A percentile compares a stretch with the other conserved stretches of the same genome.
Evolutionary conservation across 2,113 vertebrate species (phyloP).

Genomic region (Physeter macrocephalus): DNA sequence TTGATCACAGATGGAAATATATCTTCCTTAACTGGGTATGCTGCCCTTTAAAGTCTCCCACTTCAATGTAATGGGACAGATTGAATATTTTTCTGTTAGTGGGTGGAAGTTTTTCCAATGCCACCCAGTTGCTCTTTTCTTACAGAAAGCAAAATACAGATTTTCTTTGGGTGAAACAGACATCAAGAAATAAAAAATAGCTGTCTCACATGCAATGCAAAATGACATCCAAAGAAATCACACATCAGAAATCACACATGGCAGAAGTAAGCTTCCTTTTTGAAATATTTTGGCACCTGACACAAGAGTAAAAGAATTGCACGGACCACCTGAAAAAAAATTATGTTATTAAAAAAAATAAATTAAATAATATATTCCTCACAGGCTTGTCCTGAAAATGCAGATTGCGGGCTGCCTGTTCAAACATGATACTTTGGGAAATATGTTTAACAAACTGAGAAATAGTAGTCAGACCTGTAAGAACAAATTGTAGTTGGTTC

Average conservation of each 20-base stretch:
- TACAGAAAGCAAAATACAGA: constrained; percentile 72
- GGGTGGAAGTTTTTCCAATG: constrained; percentile 70
- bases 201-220: constrained; percentile 62
- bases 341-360: neutral
- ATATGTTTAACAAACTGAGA: constrained; percentile 39
- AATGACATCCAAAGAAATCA: constrained; percentile 72
- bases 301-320: constrained; percentile 51
- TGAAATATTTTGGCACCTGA: constrained; percentile 70
- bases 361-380: constrained; percentile 38
- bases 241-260: constrained; percentile 69
- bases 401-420: neutral
- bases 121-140: constrained; percentile 75
- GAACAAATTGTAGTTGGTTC: neutral
- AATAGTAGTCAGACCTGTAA: neutral
- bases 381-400: constrained; percentile 10
- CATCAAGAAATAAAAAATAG: constrained; percentile 72
- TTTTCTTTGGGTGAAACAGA: constrained; percentile 73
- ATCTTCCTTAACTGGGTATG: constrained; percentile 69
- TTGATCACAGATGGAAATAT: constrained; percentile 71
- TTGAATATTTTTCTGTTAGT: constrained; percentile 73
- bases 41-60: constrained; percentile 74
- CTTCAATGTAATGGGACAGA: constrained; percentile 65
- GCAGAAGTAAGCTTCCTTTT: constrained; percentile 63
- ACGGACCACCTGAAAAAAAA: constrained; percentile 55
- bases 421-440: constrained; percentile 15